Evolutionary conservation across 2,888 invertebrate species (phyloP).

Genomic region (Calameuta idolon): DNA sequence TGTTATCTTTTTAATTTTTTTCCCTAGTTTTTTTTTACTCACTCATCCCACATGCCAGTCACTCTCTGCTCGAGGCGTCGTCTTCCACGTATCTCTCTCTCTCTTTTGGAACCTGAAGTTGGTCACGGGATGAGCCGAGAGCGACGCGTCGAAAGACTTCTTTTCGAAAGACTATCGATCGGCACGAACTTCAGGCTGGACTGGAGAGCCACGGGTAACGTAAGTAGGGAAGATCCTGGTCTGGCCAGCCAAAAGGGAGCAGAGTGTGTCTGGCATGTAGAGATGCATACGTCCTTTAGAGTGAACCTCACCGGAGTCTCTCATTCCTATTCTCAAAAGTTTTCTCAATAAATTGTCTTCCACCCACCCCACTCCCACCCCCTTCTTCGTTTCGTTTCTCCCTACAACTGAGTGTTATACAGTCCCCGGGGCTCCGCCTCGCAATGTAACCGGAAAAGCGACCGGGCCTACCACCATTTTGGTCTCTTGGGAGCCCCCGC

Average conservation of each 20-base stretch:
- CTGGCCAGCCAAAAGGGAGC: not conserved
- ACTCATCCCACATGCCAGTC: not conserved
- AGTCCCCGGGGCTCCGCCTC: constrained; percentile 98
- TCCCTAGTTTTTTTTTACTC: not conserved
- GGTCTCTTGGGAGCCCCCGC: constrained; percentile 94
- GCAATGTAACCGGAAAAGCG: constrained; percentile 90
- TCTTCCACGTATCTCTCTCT: not conserved
- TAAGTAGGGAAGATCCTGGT: not conserved
- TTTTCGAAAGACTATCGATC: not conserved
- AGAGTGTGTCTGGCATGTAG: not conserved
- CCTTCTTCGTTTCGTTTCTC: constrained; percentile 58
- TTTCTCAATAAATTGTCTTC: constrained; percentile 43
- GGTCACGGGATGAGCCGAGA: not conserved
- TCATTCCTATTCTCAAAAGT: constrained; percentile 14
- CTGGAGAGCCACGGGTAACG: not conserved
- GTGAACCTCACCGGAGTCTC: not conserved
- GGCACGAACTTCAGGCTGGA: not conserved
- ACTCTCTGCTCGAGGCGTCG: not conserved
- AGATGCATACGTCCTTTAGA: not conserved
- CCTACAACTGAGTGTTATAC: constrained; percentile 69
- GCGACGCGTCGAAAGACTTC: not conserved
- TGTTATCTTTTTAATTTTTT: constrained; percentile 45
- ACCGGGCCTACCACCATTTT: constrained; percentile 90
- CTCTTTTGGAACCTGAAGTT: not conserved
- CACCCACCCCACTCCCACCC: not conserved